A percentile compares a stretch with the other conserved stretches of the same genome.
These are phyloP conservation scores for Andrena camellia DNA, from an alignment of 2,888 invertebrate species.

Conservation along the genomic window DNA sequence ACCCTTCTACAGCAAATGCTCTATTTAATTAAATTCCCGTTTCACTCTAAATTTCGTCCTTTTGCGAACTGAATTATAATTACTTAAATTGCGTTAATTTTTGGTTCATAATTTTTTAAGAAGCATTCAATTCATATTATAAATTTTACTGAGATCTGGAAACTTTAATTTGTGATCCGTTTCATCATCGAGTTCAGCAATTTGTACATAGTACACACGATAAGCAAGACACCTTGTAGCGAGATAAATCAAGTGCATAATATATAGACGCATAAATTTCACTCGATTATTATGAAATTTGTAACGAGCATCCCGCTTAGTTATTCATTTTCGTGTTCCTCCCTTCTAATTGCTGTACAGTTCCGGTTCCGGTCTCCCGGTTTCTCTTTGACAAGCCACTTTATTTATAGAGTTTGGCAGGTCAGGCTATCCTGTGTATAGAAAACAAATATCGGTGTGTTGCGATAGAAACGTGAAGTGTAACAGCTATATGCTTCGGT, in stretches of 20 bases:
- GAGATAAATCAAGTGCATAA: not conserved
- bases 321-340: conserved; percentile 60
- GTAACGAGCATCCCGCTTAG: conserved; percentile 12
- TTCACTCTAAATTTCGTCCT: not conserved
- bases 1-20: not conserved
- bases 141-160: too few species aligned
- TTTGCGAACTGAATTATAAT: not conserved
- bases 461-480: conserved; percentile 41
- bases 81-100: not conserved
- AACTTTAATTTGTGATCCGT: not conserved
- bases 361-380: conserved; percentile 70
- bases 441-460: conserved; percentile 52
- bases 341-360: conserved; percentile 53
- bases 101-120: not conserved
- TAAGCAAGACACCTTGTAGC: not conserved
- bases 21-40: not conserved
- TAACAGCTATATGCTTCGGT: conserved; percentile 25
- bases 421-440: conserved; percentile 44
- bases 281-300: not conserved
- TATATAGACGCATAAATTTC: not conserved
- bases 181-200: not conserved
- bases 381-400: conserved; percentile 72
- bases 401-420: conserved; percentile 72
- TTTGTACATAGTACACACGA: not conserved
- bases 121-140: too few species aligned